phyloP scores from a whole-genome alignment of 2,888 invertebrate species.

The Lasioglossum calceatum region DNA sequence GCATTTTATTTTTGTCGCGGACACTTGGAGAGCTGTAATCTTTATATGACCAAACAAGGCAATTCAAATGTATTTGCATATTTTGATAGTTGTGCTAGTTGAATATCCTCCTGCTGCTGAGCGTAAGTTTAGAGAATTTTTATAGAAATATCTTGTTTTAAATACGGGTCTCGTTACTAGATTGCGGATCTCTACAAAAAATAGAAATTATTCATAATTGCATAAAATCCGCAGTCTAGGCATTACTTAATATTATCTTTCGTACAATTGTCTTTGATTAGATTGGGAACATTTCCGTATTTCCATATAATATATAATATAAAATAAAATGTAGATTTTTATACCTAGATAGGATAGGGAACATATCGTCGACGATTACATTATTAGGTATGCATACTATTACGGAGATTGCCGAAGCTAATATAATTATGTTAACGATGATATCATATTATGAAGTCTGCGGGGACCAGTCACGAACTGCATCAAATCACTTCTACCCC shows the following conservation, averaged over 20 bases:
- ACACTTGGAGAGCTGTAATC: background rate
- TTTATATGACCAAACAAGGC: background rate
- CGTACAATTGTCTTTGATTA: background rate
- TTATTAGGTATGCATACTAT: background rate
- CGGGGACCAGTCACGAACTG: background rate
- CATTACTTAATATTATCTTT: background rate
- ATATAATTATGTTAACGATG: conserved; percentile 5
- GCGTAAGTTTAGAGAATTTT: background rate
- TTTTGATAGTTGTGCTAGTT: background rate
- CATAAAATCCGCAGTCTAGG: too few species aligned
- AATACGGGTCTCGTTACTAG: background rate
- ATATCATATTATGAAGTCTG: background rate
- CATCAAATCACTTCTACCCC: background rate
- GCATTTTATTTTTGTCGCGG: background rate
- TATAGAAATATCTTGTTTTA: background rate
- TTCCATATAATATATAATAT: too few species aligned
- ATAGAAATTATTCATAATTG: too few species aligned
- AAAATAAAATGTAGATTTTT: too few species aligned
- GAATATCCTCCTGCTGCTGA: background rate
- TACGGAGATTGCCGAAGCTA: background rate
- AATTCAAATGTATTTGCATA: background rate
- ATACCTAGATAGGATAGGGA: background rate
- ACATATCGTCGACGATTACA: background rate
- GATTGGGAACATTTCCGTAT: background rate
- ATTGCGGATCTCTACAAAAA: too few species aligned